Base-by-base conservation (phyloP, 2,113 vertebrate species). In the Todiramphus saurophagus region DNA sequence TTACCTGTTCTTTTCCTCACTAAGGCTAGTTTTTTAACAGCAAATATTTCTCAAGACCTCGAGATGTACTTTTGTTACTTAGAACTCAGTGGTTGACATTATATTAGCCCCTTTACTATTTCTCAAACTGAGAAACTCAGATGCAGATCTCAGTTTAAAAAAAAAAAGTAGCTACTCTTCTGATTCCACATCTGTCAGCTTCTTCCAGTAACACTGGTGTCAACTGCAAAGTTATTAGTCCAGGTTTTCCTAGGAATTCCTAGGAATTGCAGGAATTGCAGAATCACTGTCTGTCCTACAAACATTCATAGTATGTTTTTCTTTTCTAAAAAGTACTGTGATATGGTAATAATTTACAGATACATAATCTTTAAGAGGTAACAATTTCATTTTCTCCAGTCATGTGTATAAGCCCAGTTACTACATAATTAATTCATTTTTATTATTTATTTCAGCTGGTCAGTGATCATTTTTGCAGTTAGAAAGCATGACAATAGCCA, bases 271-370 rank as follows among this genome's bases (percentile, higher is more conserved):
- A 91, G 56, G 39, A 58, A 59, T 48, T 30, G 33, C 18, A 74
- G n/a, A n/a, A n/a, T 72, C 50, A 50, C 30, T 51, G 17, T 13
- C 14, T 74, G 37, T 78, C 25, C 18, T 59, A 41, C 16, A 84
- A 81, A 44, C 2, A 24, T 4, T 3, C 17, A 43, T 3, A 23
- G 5, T 8, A 28, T 0, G 0, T 81, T 80, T 43, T 30, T 48
- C 16, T 74, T 83, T 55, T 39, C 48, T 60, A 56, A 69, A 23
- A 60, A 51, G 35, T 53, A 39, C 3, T 3, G 1, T 21, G 13
- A 64, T 84, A 24, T 16, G 50, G 5, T 51, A 31, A 14, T 37
- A 27, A 39, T 44, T 84, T 35, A 72, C 10, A 53, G 23, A 59
- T 21, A 41, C 0, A 1, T 66, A 64, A 17, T 21, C 39, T 55